Percentiles rank a stretch among this genome's conserved stretches.
Evolutionary conservation across 1,140 invertebrate genomes (phyloP).

Genomic region (Procambarus clarkii): DNA sequence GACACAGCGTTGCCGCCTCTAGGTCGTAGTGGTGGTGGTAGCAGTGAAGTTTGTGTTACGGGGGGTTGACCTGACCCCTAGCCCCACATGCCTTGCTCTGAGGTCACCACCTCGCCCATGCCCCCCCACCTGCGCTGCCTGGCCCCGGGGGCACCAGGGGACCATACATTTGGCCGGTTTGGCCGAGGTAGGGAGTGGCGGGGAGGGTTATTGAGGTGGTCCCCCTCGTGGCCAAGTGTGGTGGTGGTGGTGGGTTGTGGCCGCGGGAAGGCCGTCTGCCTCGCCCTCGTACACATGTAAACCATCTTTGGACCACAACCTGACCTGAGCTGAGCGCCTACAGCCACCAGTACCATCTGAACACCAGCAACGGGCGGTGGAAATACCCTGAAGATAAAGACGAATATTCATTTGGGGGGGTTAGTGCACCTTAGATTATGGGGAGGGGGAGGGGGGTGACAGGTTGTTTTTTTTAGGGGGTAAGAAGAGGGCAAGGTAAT

Average conservation of each 20-base stretch:
- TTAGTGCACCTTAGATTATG: no score
- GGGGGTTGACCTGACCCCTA: constrained; percentile 24
- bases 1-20: constrained; percentile 55
- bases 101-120: not conserved
- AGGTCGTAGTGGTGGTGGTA: constrained; percentile 27
- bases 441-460: no score
- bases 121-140: not conserved
- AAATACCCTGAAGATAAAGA: no score
- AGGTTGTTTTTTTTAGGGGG: no score
- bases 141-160: not conserved
- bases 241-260: constrained; percentile 1
- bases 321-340: not conserved
- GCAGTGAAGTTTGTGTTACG: constrained; percentile 16
- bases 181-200: not conserved
- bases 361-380: no score
- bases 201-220: not conserved
- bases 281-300: constrained; percentile 34
- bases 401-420: not conserved
- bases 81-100: not conserved
- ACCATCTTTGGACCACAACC: not conserved
- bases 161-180: not conserved
- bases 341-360: no score
- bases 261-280: not conserved
- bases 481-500: no score
- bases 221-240: not conserved